A percentile compares a stretch with the other conserved stretches of the same genome.
Evolutionary conservation across 2,113 vertebrate species (phyloP).

Genomic region (Spea bombifrons): DNA sequence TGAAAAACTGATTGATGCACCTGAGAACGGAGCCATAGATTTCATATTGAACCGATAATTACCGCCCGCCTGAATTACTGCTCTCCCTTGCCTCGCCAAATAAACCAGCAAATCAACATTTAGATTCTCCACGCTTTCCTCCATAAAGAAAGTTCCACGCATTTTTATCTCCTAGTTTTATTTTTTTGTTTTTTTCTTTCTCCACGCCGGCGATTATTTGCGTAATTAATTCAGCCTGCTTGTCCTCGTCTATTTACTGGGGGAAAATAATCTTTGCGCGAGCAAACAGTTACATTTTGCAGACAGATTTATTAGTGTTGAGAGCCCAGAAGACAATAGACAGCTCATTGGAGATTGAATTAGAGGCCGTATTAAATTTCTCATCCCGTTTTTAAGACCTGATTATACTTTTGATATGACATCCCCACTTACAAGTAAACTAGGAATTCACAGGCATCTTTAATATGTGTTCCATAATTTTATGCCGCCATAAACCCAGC

Average conservation of each 20-base stretch:
- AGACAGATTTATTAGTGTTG: conserved; percentile 6
- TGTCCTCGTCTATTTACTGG: background rate
- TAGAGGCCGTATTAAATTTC: conserved; percentile 5
- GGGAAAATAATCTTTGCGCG: conserved; percentile 1
- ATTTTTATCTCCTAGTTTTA: background rate
- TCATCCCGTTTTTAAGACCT: background rate
- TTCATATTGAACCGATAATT: conserved; percentile 34
- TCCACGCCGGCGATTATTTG: background rate
- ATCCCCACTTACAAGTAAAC: background rate
- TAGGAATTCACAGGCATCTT: background rate
- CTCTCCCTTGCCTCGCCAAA: background rate
- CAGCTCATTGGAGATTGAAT: conserved; percentile 7
- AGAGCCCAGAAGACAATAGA: background rate
- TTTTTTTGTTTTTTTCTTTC: background rate
- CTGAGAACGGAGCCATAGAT: conserved; percentile 13
- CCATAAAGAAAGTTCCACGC: conserved; percentile 12
- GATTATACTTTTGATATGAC: background rate
- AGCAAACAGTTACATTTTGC: background rate
- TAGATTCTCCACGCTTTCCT: conserved; percentile 6
- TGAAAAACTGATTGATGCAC: conserved; percentile 20
- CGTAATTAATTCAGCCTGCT: conserved; percentile 26
- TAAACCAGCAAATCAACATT: conserved; percentile 23
- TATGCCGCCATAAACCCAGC: background rate
- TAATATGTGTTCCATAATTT: background rate
- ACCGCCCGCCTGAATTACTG: conserved; percentile 12